Evolutionary conservation across 2,113 vertebrate genomes (phyloP), one percentile per base, ranked within the genome.

Genomic region (Nycticryphes semicollaris): DNA sequence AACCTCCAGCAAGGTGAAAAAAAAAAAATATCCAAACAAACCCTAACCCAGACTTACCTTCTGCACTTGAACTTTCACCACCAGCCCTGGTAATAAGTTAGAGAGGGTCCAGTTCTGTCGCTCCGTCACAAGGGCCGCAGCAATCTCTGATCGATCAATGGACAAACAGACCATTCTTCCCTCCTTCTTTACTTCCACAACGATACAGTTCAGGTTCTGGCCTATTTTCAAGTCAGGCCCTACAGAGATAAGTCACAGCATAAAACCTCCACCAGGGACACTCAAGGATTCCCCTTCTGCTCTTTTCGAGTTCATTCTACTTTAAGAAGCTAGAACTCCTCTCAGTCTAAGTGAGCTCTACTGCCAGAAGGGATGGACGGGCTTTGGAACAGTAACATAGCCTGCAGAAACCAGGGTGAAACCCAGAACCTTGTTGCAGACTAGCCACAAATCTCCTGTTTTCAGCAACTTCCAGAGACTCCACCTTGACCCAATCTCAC

Each of bases 21-120:
- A 83, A 47, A 73, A 39, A 39, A 39, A 69, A n/a, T 54, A 6
- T 10, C 24, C 35, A 56, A 62, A 11, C 54, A 59, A 59, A 23
- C 13, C 25, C 17, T 43, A 70, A 74, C 63, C 3, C 25, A 86
- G 2, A 31, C 75, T 81, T 95, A 99, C 99, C 99, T 98, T 98
- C 84, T 98, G 98, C 79, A 99, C 92, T 6, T 96, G 91, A n/a
- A 98, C 98, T 95, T 98, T 98, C 69, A 99, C 98, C 84, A 99
- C 96, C 73, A 99, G 97, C 24, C 99, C 99, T 4, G 99, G 99
- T 25, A 99, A 91, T 76, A 99, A 97, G 90, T 98, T 99, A 76
- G 97, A 97, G n/a, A 99, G 98, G 7, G 97, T 97, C 99, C 99
- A 99, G 89, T 98, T 99, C 35, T 99, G 99, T 31, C 90, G 76